Percentiles rank a stretch among this genome's conserved stretches.
Conservation (phyloP, 37 sponge, comb jelly and placozoan genomes). For the Halisarca cf. caerulea region DNA sequence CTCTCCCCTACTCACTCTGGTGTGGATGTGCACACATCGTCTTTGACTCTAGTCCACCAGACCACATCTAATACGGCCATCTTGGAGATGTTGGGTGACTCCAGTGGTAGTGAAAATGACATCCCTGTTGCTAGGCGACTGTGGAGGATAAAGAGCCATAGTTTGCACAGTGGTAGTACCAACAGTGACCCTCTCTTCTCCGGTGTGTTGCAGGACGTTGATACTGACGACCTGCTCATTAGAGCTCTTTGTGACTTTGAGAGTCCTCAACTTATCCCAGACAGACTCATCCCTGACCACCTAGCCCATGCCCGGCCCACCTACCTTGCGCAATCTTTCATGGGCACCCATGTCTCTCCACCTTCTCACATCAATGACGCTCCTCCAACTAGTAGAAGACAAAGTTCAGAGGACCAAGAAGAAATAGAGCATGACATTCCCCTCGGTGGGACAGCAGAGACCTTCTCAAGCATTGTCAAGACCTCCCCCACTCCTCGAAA, state of each 20-base stretch:
- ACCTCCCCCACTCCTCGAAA: not conserved
- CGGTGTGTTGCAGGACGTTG: too few relatives aligned
- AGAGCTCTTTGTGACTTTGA: slow-evolving; percentile 73
- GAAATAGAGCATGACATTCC: slow-evolving; percentile 32
- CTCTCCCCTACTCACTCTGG: not conserved
- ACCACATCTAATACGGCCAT: not conserved
- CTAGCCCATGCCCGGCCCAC: slow-evolving; percentile 45
- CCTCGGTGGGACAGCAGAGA: slow-evolving; percentile 68
- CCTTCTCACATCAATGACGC: not conserved
- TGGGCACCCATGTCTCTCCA: not conserved
- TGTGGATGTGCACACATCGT: not conserved
- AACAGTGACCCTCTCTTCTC: too few relatives aligned
- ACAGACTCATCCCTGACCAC: slow-evolving; percentile 57
- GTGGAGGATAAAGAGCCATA: not conserved
- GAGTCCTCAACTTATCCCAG: slow-evolving; percentile 68
- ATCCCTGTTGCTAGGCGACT: not conserved
- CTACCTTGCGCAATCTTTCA: slow-evolving; percentile 1
- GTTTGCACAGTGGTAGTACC: not conserved
- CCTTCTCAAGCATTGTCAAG: slow-evolving; percentile 7
- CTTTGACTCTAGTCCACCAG: not conserved
- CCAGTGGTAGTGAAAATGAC: slow-evolving; percentile 18
- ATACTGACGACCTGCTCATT: slow-evolving; percentile 49
- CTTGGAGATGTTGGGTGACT: not conserved
- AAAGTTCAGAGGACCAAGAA: not conserved
- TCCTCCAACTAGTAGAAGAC: not conserved